These are phyloP conservation scores for Gouania willdenowi DNA, from an alignment of 2,797 vertebrate species.

Conservation along the genomic window DNA sequence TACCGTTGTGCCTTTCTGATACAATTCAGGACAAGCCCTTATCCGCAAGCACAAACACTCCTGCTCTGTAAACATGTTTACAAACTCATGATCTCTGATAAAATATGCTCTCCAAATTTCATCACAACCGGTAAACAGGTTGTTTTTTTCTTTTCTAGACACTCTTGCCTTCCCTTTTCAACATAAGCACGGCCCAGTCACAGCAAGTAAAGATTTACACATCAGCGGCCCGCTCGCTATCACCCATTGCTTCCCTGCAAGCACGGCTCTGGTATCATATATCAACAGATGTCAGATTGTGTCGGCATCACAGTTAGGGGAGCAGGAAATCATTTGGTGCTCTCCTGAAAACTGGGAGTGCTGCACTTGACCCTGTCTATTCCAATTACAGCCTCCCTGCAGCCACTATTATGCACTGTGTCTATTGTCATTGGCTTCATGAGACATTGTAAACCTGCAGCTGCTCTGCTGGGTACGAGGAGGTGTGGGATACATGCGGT, in stretches of 20 bases:
- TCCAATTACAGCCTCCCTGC: constrained; percentile 46
- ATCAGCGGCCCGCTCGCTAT: background rate
- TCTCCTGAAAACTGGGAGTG: constrained; percentile 38
- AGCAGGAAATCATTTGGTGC: constrained; percentile 29
- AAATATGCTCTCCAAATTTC: constrained; percentile 22
- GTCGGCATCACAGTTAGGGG: constrained; percentile 47
- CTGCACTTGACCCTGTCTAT: constrained; percentile 58
- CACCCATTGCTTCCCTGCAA: constrained; percentile 5
- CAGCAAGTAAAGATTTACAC: background rate
- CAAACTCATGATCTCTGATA: constrained; percentile 33
- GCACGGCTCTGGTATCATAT: constrained; percentile 20
- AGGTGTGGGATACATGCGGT: background rate
- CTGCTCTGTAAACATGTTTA: constrained; percentile 37
- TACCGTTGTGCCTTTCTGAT: too few species aligned
- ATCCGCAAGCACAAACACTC: constrained; percentile 28
- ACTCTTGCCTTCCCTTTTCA: background rate
- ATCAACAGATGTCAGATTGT: constrained; percentile 53
- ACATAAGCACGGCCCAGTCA: constrained; percentile 2
- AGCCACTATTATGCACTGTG: constrained; percentile 27
- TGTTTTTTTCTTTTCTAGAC: constrained; percentile 42
- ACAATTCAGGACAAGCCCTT: constrained; percentile 22
- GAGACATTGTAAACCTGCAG: constrained; percentile 25
- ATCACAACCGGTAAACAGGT: constrained; percentile 28
- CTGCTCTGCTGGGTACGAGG: constrained; percentile 8
- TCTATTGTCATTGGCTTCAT: constrained; percentile 40